These are phyloP conservation scores for Colius striatus DNA, from an alignment of 2,113 vertebrate species.

Conservation along the genomic window DNA sequence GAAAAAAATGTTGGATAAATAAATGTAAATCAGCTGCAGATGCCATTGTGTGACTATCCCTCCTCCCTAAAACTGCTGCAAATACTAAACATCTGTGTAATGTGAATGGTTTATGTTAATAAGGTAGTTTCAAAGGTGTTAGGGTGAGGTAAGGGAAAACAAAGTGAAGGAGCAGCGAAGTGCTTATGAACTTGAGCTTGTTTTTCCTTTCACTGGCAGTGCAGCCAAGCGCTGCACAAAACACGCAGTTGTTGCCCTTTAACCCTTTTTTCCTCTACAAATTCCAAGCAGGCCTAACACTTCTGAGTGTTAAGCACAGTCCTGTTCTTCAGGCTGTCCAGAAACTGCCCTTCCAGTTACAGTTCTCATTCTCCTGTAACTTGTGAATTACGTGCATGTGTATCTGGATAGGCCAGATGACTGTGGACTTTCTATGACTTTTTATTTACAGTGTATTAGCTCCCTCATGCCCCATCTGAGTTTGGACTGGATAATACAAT, in stretches of 20 bases:
- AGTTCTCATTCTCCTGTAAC: background rate
- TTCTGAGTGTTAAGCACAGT: background rate
- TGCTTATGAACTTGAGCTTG: constrained; percentile 3
- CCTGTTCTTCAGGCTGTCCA: background rate
- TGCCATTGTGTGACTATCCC: constrained; percentile 17
- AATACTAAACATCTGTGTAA: background rate
- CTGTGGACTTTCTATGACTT: background rate
- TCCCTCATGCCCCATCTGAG: background rate
- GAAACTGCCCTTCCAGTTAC: background rate
- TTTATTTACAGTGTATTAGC: background rate
- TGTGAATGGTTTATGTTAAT: background rate
- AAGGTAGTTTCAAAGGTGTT: constrained; percentile 50
- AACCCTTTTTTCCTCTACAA: background rate
- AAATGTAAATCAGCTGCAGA: constrained; percentile 37
- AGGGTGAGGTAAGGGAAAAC: constrained; percentile 54
- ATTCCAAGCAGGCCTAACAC: constrained; percentile 6
- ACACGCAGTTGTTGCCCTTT: background rate
- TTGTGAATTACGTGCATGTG: background rate
- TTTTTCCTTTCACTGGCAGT: constrained; percentile 18
- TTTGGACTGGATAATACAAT: background rate
- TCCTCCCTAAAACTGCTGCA: background rate
- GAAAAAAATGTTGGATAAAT: constrained; percentile 37
- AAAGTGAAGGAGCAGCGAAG: background rate
- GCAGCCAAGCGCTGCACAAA: constrained; percentile 7
- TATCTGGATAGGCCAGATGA: background rate